Evolutionary conservation across 1,140 invertebrate species (phyloP), one percentile per base, ranked within the genome.

Genomic region (Phortica variegata): DNA sequence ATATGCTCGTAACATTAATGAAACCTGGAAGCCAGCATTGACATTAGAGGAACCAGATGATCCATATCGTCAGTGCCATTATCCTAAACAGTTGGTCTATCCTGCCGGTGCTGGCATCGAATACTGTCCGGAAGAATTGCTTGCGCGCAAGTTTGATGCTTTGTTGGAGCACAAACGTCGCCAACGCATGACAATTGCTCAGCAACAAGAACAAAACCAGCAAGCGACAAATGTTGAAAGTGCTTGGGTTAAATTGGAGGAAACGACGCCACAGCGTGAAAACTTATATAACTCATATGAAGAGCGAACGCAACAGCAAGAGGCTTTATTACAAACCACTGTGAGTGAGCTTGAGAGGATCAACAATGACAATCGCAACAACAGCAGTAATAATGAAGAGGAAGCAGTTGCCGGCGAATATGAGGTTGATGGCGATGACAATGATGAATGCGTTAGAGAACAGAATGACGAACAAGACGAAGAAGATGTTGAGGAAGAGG

Each of bases 31-130:
- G 43, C 72, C 65, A n/a, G 62, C 66, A 12, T 17, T 76, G 15
- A 75, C 60, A 16, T 49, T 76, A 1, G 74, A 76, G 18, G 74
- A 76, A 18, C 73, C 74, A 2, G 72, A 65, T 12, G 74, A 76
- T 54, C 71, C 71, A 2, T 61, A 62, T 36, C 54, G 60, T 9
- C 45, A 65, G 12, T 76, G 74, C 46, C 58, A 63, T 7, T 76
- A 76, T 60, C 57, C 61, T 32, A 76, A 76, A 51, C 54, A 65
- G 15, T 16, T 60, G 37, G 74, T 76, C 0, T 76, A 76, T 49
- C 69, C 73, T 2, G 44, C 49, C 0, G 66, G 61, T 10, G 52
- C 51, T 1, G 57, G 58, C 13, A 43, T 72, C 5, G 74, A 76
- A 47, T 76, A 66, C 39, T 76, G 74, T 50, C 69, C 69, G 5